Base-by-base conservation (phyloP, 2,888 invertebrate genomes). In the Drosophila macrospina region DNA sequence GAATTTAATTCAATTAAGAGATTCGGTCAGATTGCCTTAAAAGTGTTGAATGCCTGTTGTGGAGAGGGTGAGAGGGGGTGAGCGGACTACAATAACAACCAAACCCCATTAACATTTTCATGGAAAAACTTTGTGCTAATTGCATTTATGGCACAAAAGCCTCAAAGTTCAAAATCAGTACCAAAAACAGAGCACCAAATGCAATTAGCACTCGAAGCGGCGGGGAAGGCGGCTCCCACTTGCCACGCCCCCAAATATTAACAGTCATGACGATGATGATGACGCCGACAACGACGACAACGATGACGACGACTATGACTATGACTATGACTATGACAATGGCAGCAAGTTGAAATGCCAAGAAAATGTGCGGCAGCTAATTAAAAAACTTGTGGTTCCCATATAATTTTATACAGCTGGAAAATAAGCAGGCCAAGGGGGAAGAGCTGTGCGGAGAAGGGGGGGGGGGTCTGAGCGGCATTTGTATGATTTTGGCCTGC, bases 331-430 rank as follows among this genome's bases (percentile, higher is more conserved):
- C 13, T 44, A 36, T 26, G 44, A 60, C 34, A 42, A 47, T 63
- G 62, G 55, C 54, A 57, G 69, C 78, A 69, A 81, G 70, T 76
- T 67, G 77, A 78, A 80, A 71, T 73, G 80, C 72, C 84, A 85
- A 67, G 75, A 78, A 83, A 83, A 80, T 85, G 67, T 68, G 70
- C 78, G 70, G 69, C 74, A 83, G 74, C 82, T 83, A 83, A 83
- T 83, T 83, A 84, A 80, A 80, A 80, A 80, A 80, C 78, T 80
- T 80, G 80, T 55, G 71, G 68, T 60, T 70, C 68, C 60, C 66
- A 72, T 81, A 74, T 70, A 72, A 78, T 76, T 78, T 69, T 68
- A 69, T 67, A 56, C 51, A 54, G 56, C 66, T 41, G 44, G 5
- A 62, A 71, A 59, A 45, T 52, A 56, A 60, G 47, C n/a, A 41